A percentile compares a stretch with the other conserved stretches of the same genome.
phyloP scores from a whole-genome alignment of 2,888 invertebrate genomes.

The Drosophila sordidula region DNA sequence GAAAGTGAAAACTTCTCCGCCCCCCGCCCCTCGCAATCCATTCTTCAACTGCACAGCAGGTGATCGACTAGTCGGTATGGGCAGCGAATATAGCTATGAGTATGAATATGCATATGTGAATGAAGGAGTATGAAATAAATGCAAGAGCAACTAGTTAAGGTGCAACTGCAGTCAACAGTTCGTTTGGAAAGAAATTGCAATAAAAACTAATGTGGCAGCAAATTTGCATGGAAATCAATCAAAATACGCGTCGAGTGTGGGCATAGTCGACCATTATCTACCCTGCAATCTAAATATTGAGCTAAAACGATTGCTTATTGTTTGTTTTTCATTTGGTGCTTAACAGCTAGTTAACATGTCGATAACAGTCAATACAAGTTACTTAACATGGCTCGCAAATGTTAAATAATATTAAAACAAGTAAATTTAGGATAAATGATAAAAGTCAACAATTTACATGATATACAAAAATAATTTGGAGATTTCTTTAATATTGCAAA shows the following conservation, averaged over 20 bases:
- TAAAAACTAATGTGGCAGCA: constrained; percentile 63
- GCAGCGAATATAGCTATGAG: constrained; percentile 8
- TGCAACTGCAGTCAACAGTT: constrained; percentile 44
- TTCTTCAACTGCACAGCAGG: neutral
- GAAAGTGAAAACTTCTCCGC: constrained; percentile 69
- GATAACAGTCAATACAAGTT: no score
- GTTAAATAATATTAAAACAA: no score
- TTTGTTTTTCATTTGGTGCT: no score
- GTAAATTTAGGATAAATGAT: no score
- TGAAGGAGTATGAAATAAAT: constrained; percentile 7
- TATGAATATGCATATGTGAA: constrained; percentile 17
- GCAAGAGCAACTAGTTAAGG: constrained; percentile 30
- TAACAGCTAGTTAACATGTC: no score
- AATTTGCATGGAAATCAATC: constrained; percentile 75
- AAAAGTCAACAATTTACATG: no score
- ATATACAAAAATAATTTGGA: no score
- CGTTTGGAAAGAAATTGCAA: constrained; percentile 60
- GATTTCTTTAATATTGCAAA: no score
- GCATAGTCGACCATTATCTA: constrained; percentile 4
- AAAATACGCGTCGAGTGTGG: constrained; percentile 3
- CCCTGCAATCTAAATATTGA: constrained; percentile 16
- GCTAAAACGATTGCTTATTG: no score
- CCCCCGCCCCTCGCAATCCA: neutral
- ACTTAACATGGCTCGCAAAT: neutral
- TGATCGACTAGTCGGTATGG: constrained; percentile 17